Evolutionary conservation across 1,140 invertebrate genomes (phyloP).

Genomic region (Cotesia typhae): DNA sequence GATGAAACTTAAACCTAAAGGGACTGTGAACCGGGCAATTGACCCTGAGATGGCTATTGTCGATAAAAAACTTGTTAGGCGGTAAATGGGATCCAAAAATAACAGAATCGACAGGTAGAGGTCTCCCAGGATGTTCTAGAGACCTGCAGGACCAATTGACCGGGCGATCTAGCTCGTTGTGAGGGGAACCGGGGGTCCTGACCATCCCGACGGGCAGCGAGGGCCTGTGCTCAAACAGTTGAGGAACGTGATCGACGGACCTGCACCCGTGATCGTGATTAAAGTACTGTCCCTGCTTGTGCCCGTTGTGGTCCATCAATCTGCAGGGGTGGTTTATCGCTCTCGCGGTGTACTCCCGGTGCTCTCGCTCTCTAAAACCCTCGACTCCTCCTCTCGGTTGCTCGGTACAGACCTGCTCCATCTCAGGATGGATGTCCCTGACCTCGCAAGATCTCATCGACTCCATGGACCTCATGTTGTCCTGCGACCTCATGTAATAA

Average conservation of each 20-base stretch:
- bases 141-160: conserved; percentile 62
- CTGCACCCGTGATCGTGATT: conserved; percentile 57
- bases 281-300: conserved; percentile 56
- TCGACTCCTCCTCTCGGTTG: conserved; percentile 43
- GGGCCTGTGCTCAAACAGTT: conserved; percentile 45
- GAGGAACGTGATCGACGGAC: conserved; percentile 58
- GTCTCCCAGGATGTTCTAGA: conserved; percentile 57
- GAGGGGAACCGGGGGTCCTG: conserved; percentile 21
- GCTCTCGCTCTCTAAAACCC: conserved; percentile 45
- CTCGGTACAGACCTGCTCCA: conserved; percentile 49
- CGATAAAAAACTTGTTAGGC: conserved; percentile 51
- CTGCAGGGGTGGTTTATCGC: conserved; percentile 60
- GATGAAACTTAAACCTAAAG: conserved; percentile 68
- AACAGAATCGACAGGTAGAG: conserved; percentile 60
- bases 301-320: conserved; percentile 54
- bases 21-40: conserved; percentile 74
- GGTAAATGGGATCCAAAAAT: conserved; percentile 59
- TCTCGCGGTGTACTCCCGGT: conserved; percentile 40
- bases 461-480: conserved; percentile 62
- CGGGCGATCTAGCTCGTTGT: conserved; percentile 35
- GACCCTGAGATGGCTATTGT: conserved; percentile 59
- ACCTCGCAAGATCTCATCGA: conserved; percentile 62
- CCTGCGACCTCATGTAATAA: conserved; percentile 58
- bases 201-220: conserved; percentile 44
- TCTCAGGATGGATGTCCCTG: conserved; percentile 47